Conservation (phyloP, 2,113 vertebrate genomes). For the rat (Rattus norvegicus) region GRCr8 NC_086035.1:93007501-93008000, state of each 20-base stretch:
- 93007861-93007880: neutral
- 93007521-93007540: too few species aligned
- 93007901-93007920: neutral
- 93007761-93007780: neutral
- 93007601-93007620: neutral
- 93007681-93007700: neutral
- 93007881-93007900: neutral
- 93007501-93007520: too few species aligned
- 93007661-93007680: neutral
- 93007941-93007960: neutral
- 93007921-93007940: neutral
- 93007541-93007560: too few species aligned
- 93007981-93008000: neutral
- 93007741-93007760: neutral
- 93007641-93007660: neutral
- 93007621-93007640: neutral
- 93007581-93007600: neutral
- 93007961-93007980: too few species aligned
- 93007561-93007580: neutral
- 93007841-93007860: neutral
- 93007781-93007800: neutral
- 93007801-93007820: neutral
- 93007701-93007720: neutral
- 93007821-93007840: neutral
- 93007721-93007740: rapidly evolving